Conservation (phyloP, 2,113 vertebrate species). For the Pycnonotus jocosus region DNA sequence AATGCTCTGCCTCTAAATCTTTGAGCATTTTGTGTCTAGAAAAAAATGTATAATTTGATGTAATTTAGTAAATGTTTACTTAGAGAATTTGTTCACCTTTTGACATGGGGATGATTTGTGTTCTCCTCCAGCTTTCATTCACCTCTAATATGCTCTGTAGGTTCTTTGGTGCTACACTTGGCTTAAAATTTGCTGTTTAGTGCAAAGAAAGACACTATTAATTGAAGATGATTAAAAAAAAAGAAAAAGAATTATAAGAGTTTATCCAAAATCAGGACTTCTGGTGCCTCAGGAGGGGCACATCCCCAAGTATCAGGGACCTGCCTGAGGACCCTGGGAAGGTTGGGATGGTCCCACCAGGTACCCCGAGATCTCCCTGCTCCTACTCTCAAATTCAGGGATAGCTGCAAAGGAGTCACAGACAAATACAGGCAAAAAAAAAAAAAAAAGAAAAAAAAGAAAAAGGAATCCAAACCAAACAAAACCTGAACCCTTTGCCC, state of each 20-base stretch:
- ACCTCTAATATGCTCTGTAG: rapidly evolving
- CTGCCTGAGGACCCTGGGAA: background rate
- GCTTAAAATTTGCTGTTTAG: background rate
- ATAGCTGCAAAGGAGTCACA: background rate
- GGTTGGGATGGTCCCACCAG: background rate
- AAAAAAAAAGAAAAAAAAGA: background rate
- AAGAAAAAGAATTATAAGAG: rapidly evolving
- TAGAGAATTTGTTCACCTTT: background rate
- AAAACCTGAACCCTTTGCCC: slow-evolving; percentile 39
- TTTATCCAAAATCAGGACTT: background rate
- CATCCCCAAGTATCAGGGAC: background rate
- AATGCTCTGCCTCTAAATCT: background rate
- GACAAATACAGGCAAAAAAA: background rate
- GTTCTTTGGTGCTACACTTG: background rate
- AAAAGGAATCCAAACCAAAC: background rate
- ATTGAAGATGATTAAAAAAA: rapidly evolving
- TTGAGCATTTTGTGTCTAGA: background rate
- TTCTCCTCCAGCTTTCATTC: background rate
- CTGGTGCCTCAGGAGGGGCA: background rate
- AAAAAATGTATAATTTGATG: background rate
- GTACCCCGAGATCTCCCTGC: rapidly evolving
- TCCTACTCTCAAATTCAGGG: background rate
- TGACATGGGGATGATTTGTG: background rate
- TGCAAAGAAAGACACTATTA: background rate
- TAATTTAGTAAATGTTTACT: background rate